These are phyloP conservation scores for Lysandra coridon DNA, from an alignment of 2,888 invertebrate species.

Conservation along the genomic window DNA sequence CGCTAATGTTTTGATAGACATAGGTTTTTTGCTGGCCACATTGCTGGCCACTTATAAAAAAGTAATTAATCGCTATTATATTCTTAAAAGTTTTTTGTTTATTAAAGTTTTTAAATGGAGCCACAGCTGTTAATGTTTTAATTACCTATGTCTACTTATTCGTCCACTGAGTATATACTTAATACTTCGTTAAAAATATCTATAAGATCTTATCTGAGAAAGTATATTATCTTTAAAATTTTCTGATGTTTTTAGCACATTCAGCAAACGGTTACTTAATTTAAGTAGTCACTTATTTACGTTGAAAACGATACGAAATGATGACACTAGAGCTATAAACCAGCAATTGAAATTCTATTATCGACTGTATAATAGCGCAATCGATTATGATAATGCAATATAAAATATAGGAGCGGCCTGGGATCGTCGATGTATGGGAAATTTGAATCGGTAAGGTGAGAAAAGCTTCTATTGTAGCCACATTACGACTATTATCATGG, in stretches of 20 bases:
- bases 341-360: constrained; percentile 9
- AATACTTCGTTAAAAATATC: too few relatives aligned
- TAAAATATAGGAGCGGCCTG: constrained; percentile 23
- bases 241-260: neutral
- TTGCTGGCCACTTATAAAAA: neutral
- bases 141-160: neutral
- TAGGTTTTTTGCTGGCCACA: neutral
- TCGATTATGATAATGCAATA: constrained; percentile 13
- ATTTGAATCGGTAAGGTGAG: neutral
- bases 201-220: neutral
- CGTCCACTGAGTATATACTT: neutral
- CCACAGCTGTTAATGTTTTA: neutral
- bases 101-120: neutral
- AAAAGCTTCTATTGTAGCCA: neutral
- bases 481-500: neutral
- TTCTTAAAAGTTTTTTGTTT: neutral
- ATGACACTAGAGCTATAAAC: neutral
- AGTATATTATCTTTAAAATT: neutral
- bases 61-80: neutral
- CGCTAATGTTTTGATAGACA: neutral
- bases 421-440: constrained; percentile 9
- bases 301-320: neutral
- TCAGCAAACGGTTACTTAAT: neutral
- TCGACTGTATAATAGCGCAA: neutral
- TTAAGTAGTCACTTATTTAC: neutral